Evolutionary conservation across 2,888 invertebrate genomes (phyloP), one percentile per base, ranked within the genome.

Genomic region (Pyrochroa serraticornis): DNA sequence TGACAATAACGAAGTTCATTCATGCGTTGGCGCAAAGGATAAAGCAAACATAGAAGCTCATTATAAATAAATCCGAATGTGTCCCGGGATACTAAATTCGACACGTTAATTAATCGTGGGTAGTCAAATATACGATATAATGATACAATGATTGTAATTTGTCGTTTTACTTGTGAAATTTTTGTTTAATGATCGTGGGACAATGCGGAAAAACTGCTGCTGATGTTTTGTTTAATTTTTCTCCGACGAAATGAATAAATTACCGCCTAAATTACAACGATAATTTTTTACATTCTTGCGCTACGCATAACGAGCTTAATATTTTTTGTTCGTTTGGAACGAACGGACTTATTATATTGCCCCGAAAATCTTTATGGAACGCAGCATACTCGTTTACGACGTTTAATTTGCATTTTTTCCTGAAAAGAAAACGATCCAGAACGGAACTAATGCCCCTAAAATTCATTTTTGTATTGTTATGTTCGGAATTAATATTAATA

Each of bases 271-370:
- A 56, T 50, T 44, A 50, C 44, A 13, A 34, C 57, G 51, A 57
- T 57, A 57, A 57, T 51, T 57, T 57, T 57, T 57, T 57, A 51
- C 46, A 51, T 51, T 42, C 37, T 47, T 45, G 22, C 41, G 50
- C 46, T 33, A 34, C 37, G 50, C 30, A 35, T 51, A 57, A 57
- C 46, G 47, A 55, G 43, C 13, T 43, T 32, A 48, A 55, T 55
- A 55, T 55, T 55, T 54, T 43, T 43, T 51, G 46, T 46, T 41
- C 46, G 41, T 7, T 46, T 46, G 34, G 37, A 52, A 45, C 38
- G 38, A 38, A 44, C 38, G 52, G 38, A 51, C 36, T 52, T 49
- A 49, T 53, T 45, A 46, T 36, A 46, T 41, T 46, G 53, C 46
- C 39, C 22, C 53, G 41, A 42, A 46, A 53, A 39, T 46, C 41